Evolutionary conservation across 2,888 invertebrate genomes (phyloP).

Genomic region (Drosophila kanekoi): DNA sequence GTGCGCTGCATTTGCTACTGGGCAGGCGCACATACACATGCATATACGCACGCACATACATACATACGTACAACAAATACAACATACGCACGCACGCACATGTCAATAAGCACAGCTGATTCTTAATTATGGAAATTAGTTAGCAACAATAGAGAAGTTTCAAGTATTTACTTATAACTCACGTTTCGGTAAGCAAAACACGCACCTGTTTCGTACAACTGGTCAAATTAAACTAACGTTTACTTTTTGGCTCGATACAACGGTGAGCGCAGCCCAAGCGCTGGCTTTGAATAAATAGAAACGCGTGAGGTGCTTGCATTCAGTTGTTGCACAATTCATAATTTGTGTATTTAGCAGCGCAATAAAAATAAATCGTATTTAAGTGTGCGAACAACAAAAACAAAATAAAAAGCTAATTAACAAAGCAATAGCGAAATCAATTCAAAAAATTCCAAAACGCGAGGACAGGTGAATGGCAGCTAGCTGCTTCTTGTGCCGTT

Average conservation of each 20-base stretch:
- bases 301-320: neutral
- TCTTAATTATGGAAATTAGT: conserved; percentile 57
- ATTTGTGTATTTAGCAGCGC: conserved; percentile 8
- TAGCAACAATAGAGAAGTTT: conserved; percentile 22
- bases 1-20: conserved; percentile 37
- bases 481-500: conserved; percentile 18
- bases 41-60: conserved; percentile 6
- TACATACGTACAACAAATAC: conserved; percentile 1
- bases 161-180: conserved; percentile 1
- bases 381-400: conserved; percentile 6
- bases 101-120: conserved; percentile 72
- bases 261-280: conserved; percentile 19
- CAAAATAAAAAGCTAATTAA: conserved; percentile 15
- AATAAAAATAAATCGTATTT: conserved; percentile 1
- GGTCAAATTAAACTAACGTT: conserved; percentile 52
- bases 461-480: conserved; percentile 41
- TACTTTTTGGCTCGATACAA: conserved; percentile 10
- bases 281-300: conserved; percentile 11
- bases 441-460: conserved; percentile 51
- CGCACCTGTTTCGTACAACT: conserved; percentile 58
- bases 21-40: conserved; percentile 31
- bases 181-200: conserved; percentile 32
- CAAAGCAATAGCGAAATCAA: conserved; percentile 13
- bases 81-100: conserved; percentile 4
- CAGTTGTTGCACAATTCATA: conserved; percentile 19